Percentiles rank a stretch among this genome's conserved stretches.
phyloP scores from a whole-genome alignment of 2,888 invertebrate species.

The Meiosimyza platycephala region DNA sequence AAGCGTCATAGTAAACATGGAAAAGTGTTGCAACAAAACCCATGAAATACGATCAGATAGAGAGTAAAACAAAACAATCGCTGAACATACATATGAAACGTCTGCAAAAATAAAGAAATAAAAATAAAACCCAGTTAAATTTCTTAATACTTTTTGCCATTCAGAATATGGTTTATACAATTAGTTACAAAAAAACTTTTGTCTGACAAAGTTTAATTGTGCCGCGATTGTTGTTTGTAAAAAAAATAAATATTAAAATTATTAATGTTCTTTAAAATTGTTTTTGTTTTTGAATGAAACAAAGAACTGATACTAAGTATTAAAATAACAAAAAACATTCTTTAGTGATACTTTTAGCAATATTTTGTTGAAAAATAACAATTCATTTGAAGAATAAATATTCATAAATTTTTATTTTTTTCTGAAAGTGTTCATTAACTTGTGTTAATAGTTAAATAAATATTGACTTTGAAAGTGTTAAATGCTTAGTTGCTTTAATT shows the following conservation, averaged over 20 bases:
- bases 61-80: not conserved
- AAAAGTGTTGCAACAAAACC: constrained; percentile 2
- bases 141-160: not conserved
- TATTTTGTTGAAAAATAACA: too few relatives aligned
- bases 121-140: constrained; percentile 1
- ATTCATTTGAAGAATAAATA: too few relatives aligned
- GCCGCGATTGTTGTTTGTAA: not conserved
- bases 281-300: too few relatives aligned
- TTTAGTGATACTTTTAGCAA: too few relatives aligned
- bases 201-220: constrained; percentile 2
- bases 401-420: too few relatives aligned
- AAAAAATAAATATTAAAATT: too few relatives aligned
- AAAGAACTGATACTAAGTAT: too few relatives aligned
- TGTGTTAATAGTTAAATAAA: not conserved
- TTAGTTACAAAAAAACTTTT: constrained; percentile 12
- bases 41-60: constrained; percentile 21
- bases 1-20: not conserved
- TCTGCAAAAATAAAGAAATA: constrained; percentile 1
- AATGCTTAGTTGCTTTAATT: too few relatives aligned
- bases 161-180: not conserved
- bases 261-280: too few relatives aligned
- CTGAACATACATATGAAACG: constrained; percentile 1
- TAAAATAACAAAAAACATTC: too few relatives aligned
- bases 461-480: constrained; percentile 12
- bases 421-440: too few relatives aligned